Conservation (phyloP, 2,888 invertebrate species). For the Glaucopsyche alexis region DNA sequence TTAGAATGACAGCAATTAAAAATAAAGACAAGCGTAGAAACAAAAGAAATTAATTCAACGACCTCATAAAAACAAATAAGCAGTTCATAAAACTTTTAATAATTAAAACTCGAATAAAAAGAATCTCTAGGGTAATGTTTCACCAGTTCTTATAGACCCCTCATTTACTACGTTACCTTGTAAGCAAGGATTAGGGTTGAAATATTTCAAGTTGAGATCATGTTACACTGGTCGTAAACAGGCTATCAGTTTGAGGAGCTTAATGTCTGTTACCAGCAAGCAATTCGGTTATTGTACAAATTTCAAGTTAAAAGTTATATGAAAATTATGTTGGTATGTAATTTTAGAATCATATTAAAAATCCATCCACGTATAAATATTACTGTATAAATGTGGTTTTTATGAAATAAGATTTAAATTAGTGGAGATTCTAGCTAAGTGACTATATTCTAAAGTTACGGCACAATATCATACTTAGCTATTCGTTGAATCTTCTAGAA, state of each 20-base stretch:
- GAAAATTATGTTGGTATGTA: background rate
- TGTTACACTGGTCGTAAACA: slow-evolving; percentile 46
- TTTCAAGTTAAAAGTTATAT: slow-evolving; percentile 59
- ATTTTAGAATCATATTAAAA: background rate
- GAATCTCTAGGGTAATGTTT: slow-evolving; percentile 51
- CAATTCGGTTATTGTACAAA: slow-evolving; percentile 32
- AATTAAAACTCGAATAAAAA: slow-evolving; percentile 78
- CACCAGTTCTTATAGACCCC: slow-evolving; percentile 48
- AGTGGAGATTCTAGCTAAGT: too few species aligned
- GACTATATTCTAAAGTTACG: too few species aligned
- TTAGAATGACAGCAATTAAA: slow-evolving; percentile 51
- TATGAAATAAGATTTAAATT: too few species aligned
- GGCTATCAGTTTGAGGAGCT: background rate
- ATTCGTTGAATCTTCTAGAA: too few species aligned
- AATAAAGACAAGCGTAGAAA: slow-evolving; percentile 63
- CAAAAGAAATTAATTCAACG: slow-evolving; percentile 78
- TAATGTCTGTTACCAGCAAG: background rate
- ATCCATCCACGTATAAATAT: too few species aligned
- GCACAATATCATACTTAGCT: too few species aligned
- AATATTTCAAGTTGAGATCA: slow-evolving; percentile 47
- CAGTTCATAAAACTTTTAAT: slow-evolving; percentile 79
- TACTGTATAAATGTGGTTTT: too few species aligned
- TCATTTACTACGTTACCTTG: slow-evolving; percentile 30
- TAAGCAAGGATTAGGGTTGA: slow-evolving; percentile 31
- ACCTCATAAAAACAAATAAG: slow-evolving; percentile 77